A percentile compares a stretch with the other conserved stretches of the same genome.
Evolutionary conservation across 1,140 invertebrate genomes (phyloP).

Genomic region (Drosophila biarmipes): DNA sequence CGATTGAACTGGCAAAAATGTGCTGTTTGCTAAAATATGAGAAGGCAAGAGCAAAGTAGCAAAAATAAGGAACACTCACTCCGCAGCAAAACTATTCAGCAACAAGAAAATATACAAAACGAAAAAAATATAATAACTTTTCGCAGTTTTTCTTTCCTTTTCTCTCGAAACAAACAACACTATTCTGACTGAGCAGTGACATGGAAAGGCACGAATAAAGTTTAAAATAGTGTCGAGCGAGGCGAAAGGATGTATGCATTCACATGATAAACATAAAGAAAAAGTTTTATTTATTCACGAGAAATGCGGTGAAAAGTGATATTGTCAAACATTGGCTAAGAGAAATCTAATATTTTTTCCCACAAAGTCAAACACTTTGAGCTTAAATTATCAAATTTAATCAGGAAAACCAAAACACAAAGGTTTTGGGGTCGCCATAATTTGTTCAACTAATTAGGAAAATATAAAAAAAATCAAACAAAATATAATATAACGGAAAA

Average conservation of each 20-base stretch:
- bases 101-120: conserved; percentile 26
- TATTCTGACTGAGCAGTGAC: conserved; percentile 38
- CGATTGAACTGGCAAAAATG: conserved; percentile 41
- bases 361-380: background rate
- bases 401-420: no score
- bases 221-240: conserved; percentile 52
- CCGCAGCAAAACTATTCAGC: conserved; percentile 35
- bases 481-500: background rate
- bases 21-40: conserved; percentile 11
- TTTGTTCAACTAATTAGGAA: no score
- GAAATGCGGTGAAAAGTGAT: conserved; percentile 19
- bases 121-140: conserved; percentile 13
- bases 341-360: background rate
- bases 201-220: conserved; percentile 51
- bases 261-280: conserved; percentile 19
- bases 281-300: conserved; percentile 26
- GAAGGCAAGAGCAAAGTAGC: background rate
- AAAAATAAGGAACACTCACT: conserved; percentile 53
- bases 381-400: no score
- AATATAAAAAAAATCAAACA: background rate
- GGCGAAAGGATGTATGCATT: conserved; percentile 14
- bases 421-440: no score
- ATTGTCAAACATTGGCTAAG: background rate
- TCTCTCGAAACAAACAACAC: conserved; percentile 36
- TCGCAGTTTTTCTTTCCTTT: background rate